Percentiles rank a stretch among this genome's conserved stretches.
Evolutionary conservation across 35 echinoderm and acorn worm species (phyloP).

Genomic region (Apostichopus parvimensis): DNA sequence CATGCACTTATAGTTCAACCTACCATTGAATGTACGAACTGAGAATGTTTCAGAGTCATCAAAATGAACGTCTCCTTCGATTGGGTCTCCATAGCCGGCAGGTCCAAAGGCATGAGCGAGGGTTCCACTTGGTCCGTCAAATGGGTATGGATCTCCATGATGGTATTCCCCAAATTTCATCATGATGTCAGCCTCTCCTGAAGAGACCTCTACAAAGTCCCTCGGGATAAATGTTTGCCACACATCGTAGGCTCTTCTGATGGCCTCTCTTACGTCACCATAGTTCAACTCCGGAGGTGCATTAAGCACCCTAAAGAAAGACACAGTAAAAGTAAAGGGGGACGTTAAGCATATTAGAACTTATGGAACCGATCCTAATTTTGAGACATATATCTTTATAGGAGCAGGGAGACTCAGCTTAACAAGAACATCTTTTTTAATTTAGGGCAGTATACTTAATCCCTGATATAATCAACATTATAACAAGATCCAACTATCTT

Average conservation of each 20-base stretch:
- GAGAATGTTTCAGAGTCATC: conserved; percentile 81
- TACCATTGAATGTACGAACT: conserved; percentile 45
- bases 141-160: conserved; percentile 78
- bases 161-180: conserved; percentile 60
- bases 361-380: no score
- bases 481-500: no score
- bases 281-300: conserved; percentile 38
- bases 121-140: conserved; percentile 75
- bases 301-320: conserved; percentile 66
- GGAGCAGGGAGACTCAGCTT: no score
- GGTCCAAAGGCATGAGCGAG: conserved; percentile 89
- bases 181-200: conserved; percentile 70
- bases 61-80: conserved; percentile 93
- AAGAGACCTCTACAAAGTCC: conserved; percentile 58
- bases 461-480: no score
- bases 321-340: no score
- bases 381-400: no score
- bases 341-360: no score
- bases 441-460: no score
- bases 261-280: conserved; percentile 17
- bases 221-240: conserved; percentile 82
- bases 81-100: conserved; percentile 41
- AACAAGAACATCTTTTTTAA: no score
- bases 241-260: conserved; percentile 68
- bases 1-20: no score